Evolutionary conservation across 37 sponge, comb jelly and placozoan species (phyloP).

Genomic region (Aplysina aerophoba): DNA sequence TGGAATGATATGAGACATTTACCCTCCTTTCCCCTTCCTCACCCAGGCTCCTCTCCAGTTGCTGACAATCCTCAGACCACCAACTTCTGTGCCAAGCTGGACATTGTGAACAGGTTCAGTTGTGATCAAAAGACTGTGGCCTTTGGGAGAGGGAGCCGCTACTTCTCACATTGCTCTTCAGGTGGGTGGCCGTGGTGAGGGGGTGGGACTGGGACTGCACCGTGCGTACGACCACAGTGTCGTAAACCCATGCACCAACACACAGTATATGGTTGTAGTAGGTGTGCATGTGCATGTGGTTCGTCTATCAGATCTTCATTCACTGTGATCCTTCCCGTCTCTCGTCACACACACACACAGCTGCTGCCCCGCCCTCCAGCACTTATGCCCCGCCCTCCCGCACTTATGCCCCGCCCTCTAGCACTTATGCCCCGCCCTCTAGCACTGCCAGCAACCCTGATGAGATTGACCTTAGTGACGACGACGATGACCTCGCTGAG

Average conservation of each 20-base stretch:
- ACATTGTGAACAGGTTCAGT: constrained; percentile 70
- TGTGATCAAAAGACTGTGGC: not conserved
- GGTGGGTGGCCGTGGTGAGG: not conserved
- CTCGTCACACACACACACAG: too few relatives aligned
- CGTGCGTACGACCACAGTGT: too few relatives aligned
- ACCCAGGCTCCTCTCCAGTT: not conserved
- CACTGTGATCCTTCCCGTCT: too few relatives aligned
- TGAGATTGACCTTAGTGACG: constrained; percentile 28
- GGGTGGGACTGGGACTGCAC: too few relatives aligned
- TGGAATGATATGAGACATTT: not conserved
- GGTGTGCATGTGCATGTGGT: too few relatives aligned
- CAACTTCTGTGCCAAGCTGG: constrained; percentile 71
- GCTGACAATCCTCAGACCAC: constrained; percentile 75
- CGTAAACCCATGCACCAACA: too few relatives aligned
- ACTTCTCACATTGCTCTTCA: not conserved
- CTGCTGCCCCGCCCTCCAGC: not conserved
- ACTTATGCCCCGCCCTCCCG: not conserved
- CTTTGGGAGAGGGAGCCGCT: not conserved
- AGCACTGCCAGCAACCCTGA: constrained; percentile 14
- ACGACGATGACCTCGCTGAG: not conserved
- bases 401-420: too few relatives aligned
- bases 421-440: not conserved
- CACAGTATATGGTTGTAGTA: too few relatives aligned
- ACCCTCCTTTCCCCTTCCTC: not conserved
- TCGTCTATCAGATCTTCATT: too few relatives aligned